Conservation (phyloP, 2,888 invertebrate species). For the Mythimna vitellina region DNA sequence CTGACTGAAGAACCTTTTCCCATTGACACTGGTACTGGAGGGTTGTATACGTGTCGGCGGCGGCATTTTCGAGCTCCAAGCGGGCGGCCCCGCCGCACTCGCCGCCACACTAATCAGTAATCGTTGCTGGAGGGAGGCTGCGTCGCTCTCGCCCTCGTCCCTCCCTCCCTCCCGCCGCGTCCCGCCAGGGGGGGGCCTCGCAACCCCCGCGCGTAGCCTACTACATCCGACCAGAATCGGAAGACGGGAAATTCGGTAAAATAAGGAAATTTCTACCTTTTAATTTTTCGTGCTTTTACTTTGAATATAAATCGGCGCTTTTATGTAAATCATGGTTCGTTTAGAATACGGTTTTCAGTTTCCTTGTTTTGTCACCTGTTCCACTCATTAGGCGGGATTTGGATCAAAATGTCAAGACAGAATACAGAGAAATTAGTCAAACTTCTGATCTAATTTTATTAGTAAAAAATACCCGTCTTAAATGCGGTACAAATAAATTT, state of each 20-base stretch:
- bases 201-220: slow-evolving; percentile 81
- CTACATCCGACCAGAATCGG: slow-evolving; percentile 71
- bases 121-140: slow-evolving; percentile 91
- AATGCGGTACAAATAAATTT: slow-evolving; percentile 16
- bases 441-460: background rate
- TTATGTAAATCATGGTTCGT: slow-evolving; percentile 52
- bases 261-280: slow-evolving; percentile 59
- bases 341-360: slow-evolving; percentile 44
- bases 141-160: slow-evolving; percentile 79
- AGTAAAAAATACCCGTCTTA: background rate
- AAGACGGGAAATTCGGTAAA: slow-evolving; percentile 72
- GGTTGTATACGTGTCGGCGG: slow-evolving; percentile 72
- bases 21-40: slow-evolving; percentile 66
- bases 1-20: slow-evolving; percentile 53
- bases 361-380: slow-evolving; percentile 38
- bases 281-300: slow-evolving; percentile 47
- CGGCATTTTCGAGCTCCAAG: slow-evolving; percentile 79
- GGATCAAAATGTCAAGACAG: background rate
- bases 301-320: slow-evolving; percentile 37
- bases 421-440: background rate
- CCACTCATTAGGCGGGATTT: slow-evolving; percentile 6
- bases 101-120: slow-evolving; percentile 91
- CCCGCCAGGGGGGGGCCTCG: slow-evolving; percentile 57
- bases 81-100: slow-evolving; percentile 86
- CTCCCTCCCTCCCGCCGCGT: slow-evolving; percentile 64